Evolutionary conservation across 2,797 vertebrate genomes (phyloP), one percentile per base, ranked within the genome.

Genomic region (Hippocampus kuda): DNA sequence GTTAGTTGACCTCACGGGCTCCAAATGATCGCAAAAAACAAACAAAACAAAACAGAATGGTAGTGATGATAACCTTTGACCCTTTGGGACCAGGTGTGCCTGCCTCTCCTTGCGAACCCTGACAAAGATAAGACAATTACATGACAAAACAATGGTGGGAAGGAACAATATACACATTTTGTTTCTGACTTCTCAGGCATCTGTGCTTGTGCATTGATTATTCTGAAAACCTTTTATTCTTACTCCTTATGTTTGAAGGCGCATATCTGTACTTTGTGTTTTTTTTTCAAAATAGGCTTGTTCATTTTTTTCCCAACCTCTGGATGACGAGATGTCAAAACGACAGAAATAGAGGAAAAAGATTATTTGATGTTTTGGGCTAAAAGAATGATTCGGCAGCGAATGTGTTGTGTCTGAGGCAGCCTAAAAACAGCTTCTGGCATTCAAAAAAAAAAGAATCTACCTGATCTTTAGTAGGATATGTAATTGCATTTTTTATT

Each of bases 61-160:
- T 59, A 41, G 0, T 5, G 26, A 16, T 53, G 49, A 65, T 48
- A 12, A 99, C 97, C 96, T 98, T 99, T 84, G 94, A 94, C 88
- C 97, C 97, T 84, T 97, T 98, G 2, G 74, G 78, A 69, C 97
- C 97, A 82, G 94, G 94, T 88, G 87, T 75, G 73, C 97, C 97
- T 76, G 92, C 65, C 88, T 99, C 96, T 77, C 96, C 97, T 85
- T 92, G 91, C 69, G 91, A 94, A 53, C 97, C 97, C 97, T 99
- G 88, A 74, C 68, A 63, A 0, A 6, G 66, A 54, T 1, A 30
- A 38, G 4, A 56, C 20, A 22, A 24, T n/a, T 12, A 74, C 71
- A 63, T 61, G 22, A 68, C 1, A 27, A 65, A 48, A 64, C 20
- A 65, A 7, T 27, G 42, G 3, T 27, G n/a, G 27, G 1, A 38